Evolutionary conservation across 2,888 invertebrate genomes (phyloP).

Genomic region (Eurytoma californica): DNA sequence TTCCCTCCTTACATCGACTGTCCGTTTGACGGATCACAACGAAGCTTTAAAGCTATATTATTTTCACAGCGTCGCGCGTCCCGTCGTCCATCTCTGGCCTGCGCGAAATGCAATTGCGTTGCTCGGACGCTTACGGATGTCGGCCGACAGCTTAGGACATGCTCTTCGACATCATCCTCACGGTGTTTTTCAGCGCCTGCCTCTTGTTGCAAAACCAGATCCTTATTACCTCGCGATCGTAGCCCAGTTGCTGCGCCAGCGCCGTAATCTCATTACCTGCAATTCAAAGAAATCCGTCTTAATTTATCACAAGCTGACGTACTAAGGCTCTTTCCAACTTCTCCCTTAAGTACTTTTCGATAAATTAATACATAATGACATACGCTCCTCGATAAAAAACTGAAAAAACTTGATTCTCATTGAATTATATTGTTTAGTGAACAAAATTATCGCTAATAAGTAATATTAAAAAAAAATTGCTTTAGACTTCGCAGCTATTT

Average conservation of each 20-base stretch:
- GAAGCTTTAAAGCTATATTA: conserved; percentile 57
- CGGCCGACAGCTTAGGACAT: conserved; percentile 49
- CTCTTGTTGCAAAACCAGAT: conserved; percentile 99
- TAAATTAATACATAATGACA: too few relatives aligned
- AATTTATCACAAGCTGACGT: too few relatives aligned
- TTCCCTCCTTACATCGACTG: conserved; percentile 16
- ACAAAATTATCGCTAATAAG: too few relatives aligned
- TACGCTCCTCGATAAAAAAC: too few relatives aligned
- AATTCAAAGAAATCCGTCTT: neutral
- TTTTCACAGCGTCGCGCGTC: conserved; percentile 51
- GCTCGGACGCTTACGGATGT: conserved; percentile 35
- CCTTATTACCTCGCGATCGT: conserved; percentile 97
- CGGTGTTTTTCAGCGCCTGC: conserved; percentile 98
- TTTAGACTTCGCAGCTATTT: too few relatives aligned
- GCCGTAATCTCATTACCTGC: conserved; percentile 97
- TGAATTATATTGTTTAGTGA: too few relatives aligned
- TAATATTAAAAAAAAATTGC: too few relatives aligned
- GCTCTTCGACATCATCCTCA: conserved; percentile 86
- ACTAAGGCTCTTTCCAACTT: too few relatives aligned
- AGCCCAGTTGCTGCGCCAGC: conserved; percentile 94
- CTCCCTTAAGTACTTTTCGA: too few relatives aligned
- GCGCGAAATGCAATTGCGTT: conserved; percentile 22
- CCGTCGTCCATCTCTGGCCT: conserved; percentile 21
- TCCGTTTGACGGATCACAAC: conserved; percentile 56
- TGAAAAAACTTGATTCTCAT: too few relatives aligned